These are phyloP conservation scores for Phenganax subtilis DNA, from an alignment of 92 coral and sea anemone genomes.

Conservation along the genomic window DNA sequence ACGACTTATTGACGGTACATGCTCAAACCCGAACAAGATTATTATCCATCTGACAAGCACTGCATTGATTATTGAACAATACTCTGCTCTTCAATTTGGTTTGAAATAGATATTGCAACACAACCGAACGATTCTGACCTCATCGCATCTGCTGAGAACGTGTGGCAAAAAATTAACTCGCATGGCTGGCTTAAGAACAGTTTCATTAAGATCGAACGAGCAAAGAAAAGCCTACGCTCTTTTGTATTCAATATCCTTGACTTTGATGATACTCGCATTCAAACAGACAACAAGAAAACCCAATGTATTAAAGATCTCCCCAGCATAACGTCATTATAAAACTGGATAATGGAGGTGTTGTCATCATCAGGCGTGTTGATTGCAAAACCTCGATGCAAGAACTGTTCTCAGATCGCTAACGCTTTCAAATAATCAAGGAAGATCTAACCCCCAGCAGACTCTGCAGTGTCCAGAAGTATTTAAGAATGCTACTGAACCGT, in stretches of 20 bases:
- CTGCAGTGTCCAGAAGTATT: constrained; percentile 27
- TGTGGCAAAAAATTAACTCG: too few species aligned
- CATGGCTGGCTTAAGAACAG: too few species aligned
- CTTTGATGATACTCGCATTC: background rate
- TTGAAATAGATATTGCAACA: too few species aligned
- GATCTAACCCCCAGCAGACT: constrained; percentile 40
- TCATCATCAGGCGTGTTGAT: constrained; percentile 11
- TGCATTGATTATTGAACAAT: too few species aligned
- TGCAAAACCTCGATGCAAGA: constrained; percentile 28
- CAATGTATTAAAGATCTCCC: background rate
- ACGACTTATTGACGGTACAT: too few species aligned
- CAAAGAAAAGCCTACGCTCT: constrained; percentile 1
- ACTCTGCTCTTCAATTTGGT: too few species aligned
- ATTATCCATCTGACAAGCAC: too few species aligned
- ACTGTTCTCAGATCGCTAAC: constrained; percentile 42
- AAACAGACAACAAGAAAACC: background rate
- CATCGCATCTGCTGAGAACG: too few species aligned
- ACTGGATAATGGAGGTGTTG: constrained; percentile 56
- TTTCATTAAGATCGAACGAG: background rate
- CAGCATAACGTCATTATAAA: constrained; percentile 4
- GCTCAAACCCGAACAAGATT: too few species aligned
- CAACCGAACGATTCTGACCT: too few species aligned
- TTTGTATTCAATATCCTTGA: constrained; percentile 4
- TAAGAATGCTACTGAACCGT: constrained; percentile 28
- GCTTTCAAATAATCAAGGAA: constrained; percentile 28